Evolutionary conservation across 2,797 vertebrate genomes (phyloP).

Genomic region (Heteromormyrus szaboi): DNA sequence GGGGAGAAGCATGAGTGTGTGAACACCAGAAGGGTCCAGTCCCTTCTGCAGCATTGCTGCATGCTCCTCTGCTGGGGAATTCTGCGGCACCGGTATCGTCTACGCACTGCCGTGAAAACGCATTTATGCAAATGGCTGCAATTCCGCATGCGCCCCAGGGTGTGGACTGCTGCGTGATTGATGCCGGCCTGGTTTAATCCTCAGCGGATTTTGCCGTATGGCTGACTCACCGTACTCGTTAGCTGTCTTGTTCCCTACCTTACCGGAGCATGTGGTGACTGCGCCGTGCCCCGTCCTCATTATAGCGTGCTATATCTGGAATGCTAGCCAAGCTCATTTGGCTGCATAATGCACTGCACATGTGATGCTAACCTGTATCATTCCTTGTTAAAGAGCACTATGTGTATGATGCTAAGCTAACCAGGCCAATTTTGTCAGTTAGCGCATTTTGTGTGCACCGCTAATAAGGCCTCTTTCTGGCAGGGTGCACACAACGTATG

Average conservation of each 20-base stretch:
- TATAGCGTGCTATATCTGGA: not conserved
- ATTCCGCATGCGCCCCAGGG: not conserved
- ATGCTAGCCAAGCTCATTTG: conserved; percentile 4
- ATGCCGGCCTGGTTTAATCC: conserved; percentile 3
- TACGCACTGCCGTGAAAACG: not conserved
- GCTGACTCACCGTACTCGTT: not conserved
- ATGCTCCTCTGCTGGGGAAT: not conserved
- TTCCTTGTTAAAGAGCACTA: not conserved
- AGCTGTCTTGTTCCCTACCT: not conserved
- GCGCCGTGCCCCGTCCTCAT: not conserved
- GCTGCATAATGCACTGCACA: not conserved
- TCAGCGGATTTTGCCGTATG: not conserved
- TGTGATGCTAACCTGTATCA: not conserved
- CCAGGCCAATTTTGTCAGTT: not conserved
- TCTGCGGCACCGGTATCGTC: not conserved
- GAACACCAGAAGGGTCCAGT: conserved; percentile 28
- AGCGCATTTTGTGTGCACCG: not conserved
- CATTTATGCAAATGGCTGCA: not conserved
- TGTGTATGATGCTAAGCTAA: not conserved
- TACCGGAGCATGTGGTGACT: not conserved
- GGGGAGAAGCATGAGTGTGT: not conserved
- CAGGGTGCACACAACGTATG: not conserved
- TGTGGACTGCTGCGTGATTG: not conserved
- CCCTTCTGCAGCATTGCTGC: not conserved
- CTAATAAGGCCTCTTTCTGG: not conserved